Base-by-base conservation (phyloP, 2,113 vertebrate genomes). In the Azemiops feae region DNA sequence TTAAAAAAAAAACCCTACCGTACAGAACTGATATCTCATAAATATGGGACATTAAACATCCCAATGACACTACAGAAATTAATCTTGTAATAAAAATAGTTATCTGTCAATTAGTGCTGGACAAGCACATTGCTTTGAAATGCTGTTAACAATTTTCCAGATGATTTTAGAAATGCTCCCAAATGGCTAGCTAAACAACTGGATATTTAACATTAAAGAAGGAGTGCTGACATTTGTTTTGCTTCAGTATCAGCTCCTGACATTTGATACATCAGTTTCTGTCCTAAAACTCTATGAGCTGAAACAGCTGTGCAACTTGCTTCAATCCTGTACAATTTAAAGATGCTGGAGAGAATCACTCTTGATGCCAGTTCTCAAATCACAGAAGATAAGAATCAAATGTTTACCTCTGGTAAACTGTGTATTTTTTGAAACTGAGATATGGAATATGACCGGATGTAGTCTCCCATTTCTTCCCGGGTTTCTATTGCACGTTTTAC, bases 401-500 rank as follows among this genome's bases (percentile, higher is more conserved):
- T 22, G 92, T 97, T 97, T 94, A 99, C 99, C 98, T 99, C 98
- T 1, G 99, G 99, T 27, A 99, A 98, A 12, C 97, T 97, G 93
- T 99, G 99, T 30, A 96, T 98, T 97, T 99, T 99, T 93, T 99
- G 98, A 97, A 99, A 99, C 96, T 99, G 99, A 81, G 98, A 99
- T 90, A 99, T 96, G 30, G 99, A 99, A 94, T 98, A 99, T 3
- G 98, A 98, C 43, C 99, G 98, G 92, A 99, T 98, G 30, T 99
- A 99, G 95, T 99, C 99, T 1, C 99, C 99, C 98, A 99, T 99
- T 96, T 99, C 99, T 95, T 99, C 99, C 91, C 98, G 98, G 9
- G 99, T 99, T 97, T 99, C 99, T 94, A 99, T 99, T 93, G 99
- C 99, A 97, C 98, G 97, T 95, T 99, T 99, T 96, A 99, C 99